Evolutionary conservation across 2,888 invertebrate species (phyloP).

Genomic region (Masnerella sp.): DNA sequence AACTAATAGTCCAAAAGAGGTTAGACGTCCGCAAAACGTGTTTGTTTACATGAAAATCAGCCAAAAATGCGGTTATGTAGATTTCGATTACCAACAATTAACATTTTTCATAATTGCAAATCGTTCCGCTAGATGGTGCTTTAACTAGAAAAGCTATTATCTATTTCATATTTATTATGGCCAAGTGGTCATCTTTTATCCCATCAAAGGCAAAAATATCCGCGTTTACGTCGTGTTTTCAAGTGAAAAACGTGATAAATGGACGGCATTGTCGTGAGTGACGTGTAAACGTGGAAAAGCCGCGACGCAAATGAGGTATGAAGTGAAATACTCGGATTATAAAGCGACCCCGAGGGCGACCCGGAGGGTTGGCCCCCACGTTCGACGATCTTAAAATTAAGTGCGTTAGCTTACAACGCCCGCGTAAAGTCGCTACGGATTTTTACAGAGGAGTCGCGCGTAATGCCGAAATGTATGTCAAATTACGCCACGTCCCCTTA

Average conservation of each 20-base stretch:
- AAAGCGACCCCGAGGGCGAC: conserved; percentile 61
- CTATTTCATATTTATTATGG: too few relatives aligned
- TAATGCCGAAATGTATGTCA: conserved; percentile 38
- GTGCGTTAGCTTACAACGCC: conserved; percentile 74
- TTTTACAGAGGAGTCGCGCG: conserved; percentile 49
- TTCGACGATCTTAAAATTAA: conserved; percentile 72
- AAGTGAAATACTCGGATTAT: conserved; percentile 71
- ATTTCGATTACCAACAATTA: too few relatives aligned
- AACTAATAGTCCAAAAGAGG: too few relatives aligned
- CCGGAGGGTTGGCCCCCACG: conserved; percentile 63
- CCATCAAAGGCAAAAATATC: too few relatives aligned
- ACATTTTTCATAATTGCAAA: too few relatives aligned
- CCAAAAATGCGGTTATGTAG: too few relatives aligned
- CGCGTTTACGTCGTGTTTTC: too few relatives aligned
- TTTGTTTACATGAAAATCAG: too few relatives aligned
- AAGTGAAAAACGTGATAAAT: conserved; percentile 39
- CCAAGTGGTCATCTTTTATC: too few relatives aligned
- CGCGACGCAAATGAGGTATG: conserved; percentile 72
- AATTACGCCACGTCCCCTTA: conserved; percentile 36
- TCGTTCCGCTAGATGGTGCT: too few relatives aligned
- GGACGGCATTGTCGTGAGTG: conserved; percentile 3
- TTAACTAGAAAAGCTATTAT: too few relatives aligned
- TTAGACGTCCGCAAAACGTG: too few relatives aligned
- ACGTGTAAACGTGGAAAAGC: conserved; percentile 60
- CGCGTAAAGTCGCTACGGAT: conserved; percentile 73